A percentile compares a stretch with the other conserved stretches of the same genome.
These are phyloP conservation scores for Luehdorfia chinensis DNA, from an alignment of 1,140 invertebrate species.

Conservation along the genomic window DNA sequence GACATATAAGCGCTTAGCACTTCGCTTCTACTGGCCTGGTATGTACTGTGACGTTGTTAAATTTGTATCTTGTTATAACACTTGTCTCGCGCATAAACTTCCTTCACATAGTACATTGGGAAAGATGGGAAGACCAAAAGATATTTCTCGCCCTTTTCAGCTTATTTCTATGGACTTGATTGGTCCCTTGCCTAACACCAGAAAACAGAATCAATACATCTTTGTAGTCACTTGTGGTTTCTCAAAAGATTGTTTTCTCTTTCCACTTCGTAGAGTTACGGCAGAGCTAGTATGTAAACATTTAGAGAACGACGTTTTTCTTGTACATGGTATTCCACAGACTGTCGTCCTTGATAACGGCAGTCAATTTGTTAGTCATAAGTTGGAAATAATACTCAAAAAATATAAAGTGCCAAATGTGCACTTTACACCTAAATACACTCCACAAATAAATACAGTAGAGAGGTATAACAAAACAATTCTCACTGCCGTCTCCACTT, in stretches of 20 bases:
- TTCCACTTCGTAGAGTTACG: constrained; percentile 34
- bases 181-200: constrained; percentile 51
- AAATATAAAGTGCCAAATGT: constrained; percentile 24
- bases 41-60: constrained; percentile 23
- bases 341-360: constrained; percentile 61
- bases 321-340: constrained; percentile 37
- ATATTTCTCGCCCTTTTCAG: constrained; percentile 38
- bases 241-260: constrained; percentile 42
- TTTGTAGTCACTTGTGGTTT: constrained; percentile 58
- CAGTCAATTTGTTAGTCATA: constrained; percentile 47
- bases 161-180: constrained; percentile 55
- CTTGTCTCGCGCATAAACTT: constrained; percentile 28
- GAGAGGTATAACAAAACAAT: no score
- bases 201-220: constrained; percentile 42
- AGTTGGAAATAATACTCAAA: constrained; percentile 8
- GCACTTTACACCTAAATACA: constrained; percentile 39
- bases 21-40: constrained; percentile 29
- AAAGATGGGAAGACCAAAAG: constrained; percentile 38
- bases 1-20: constrained; percentile 21
- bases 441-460: no score
- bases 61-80: constrained; percentile 28
- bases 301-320: constrained; percentile 36
- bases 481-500: constrained; percentile 47
- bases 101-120: constrained; percentile 41
- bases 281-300: constrained; percentile 23